Percentiles rank a stretch among this genome's conserved stretches.
Conservation (phyloP, 2,113 vertebrate genomes). For the Callithrix jacchus region DNA sequence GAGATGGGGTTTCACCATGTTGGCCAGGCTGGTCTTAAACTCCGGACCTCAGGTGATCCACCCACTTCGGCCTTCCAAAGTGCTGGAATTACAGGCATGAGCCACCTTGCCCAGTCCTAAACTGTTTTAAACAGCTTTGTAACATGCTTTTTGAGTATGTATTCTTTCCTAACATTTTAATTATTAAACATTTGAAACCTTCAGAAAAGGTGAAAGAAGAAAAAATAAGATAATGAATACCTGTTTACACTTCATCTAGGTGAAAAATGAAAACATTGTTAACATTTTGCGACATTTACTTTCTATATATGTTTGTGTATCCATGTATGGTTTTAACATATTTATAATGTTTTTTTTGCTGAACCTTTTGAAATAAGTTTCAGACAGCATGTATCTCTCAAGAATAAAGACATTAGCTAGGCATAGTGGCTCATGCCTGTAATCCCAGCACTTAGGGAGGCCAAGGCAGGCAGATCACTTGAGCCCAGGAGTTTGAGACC, state of each 20-base stretch:
- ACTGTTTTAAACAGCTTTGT: neutral
- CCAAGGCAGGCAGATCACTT: too few relatives aligned
- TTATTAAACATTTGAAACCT: constrained; percentile 19
- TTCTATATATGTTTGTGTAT: neutral
- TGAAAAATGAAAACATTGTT: neutral
- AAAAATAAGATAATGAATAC: neutral
- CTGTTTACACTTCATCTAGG: neutral
- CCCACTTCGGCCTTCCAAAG: too few relatives aligned
- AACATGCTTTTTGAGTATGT: constrained; percentile 18
- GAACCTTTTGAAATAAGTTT: constrained; percentile 22
- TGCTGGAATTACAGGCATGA: too few relatives aligned
- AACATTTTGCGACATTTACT: neutral
- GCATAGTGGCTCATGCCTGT: too few relatives aligned
- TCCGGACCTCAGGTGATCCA: too few relatives aligned
- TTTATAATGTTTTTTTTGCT: neutral
- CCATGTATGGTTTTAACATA: neutral
- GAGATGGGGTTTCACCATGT: too few relatives aligned
- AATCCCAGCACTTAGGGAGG: too few relatives aligned
- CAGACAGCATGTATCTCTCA: neutral
- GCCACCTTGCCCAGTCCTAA: neutral
- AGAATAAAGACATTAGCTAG: neutral
- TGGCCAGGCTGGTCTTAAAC: too few relatives aligned
- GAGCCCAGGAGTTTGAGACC: too few relatives aligned
- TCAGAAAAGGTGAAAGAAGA: neutral
- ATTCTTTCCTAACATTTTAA: neutral